Percentiles rank a stretch among this genome's conserved stretches.
Conservation (phyloP, 2,888 invertebrate species). For the Pecten maximus region DNA sequence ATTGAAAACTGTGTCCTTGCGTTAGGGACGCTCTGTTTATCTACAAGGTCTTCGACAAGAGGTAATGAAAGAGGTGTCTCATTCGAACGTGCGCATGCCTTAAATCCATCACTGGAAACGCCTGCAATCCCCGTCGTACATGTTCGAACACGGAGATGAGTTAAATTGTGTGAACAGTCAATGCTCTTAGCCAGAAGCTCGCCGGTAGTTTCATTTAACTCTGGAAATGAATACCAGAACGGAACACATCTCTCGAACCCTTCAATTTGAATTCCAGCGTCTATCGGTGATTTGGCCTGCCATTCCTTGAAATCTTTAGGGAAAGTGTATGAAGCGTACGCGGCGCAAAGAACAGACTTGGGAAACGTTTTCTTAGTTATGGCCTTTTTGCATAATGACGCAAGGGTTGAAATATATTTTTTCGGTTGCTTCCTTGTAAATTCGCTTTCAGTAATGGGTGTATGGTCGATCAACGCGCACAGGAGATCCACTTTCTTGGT, state of each 20-base stretch:
- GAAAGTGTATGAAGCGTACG: constrained; percentile 44
- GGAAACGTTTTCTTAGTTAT: constrained; percentile 26
- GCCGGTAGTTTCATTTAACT: constrained; percentile 7
- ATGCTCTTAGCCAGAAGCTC: constrained; percentile 38
- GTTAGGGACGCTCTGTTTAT: constrained; percentile 53
- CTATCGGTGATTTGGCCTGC: background rate
- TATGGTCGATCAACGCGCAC: no score
- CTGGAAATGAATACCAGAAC: constrained; percentile 47
- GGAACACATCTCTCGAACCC: background rate
- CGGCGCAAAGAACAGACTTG: constrained; percentile 37
- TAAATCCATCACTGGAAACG: constrained; percentile 24
- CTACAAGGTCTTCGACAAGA: constrained; percentile 49
- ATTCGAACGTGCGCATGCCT: constrained; percentile 37
- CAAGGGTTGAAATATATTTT: no score
- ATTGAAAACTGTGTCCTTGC: constrained; percentile 49
- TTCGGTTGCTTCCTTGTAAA: no score
- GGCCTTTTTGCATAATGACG: background rate
- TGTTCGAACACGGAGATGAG: constrained; percentile 37
- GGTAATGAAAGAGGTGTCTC: constrained; percentile 40
- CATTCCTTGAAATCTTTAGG: background rate
- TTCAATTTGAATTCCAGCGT: background rate
- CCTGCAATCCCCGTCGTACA: constrained; percentile 40
- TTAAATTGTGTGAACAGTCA: constrained; percentile 49
- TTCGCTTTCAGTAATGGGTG: no score
- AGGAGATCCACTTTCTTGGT: background rate